Base-by-base conservation (phyloP, 1,140 invertebrate species). In the Drosophila insularis region DNA sequence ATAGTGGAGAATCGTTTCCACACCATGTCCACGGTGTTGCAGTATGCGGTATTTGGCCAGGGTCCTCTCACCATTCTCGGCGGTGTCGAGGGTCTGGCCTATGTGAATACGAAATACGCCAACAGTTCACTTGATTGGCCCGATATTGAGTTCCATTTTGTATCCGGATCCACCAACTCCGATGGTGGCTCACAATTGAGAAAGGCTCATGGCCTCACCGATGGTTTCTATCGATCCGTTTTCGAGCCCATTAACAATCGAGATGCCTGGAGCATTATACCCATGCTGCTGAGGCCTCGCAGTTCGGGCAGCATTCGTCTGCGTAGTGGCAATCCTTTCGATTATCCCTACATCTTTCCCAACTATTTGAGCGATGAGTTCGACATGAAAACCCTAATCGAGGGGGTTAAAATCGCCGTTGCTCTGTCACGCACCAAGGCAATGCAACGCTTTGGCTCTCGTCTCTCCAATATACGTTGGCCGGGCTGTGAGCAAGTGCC, bases 341-440 rank as follows among this genome's bases (percentile, higher is more conserved):
- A 98, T 73, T 96, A 98, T 90, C 98, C 98, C 0, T 93, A 97
- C 13, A 98, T 99, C 59, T 96, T 98, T 89, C 97, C 98, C 0
- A 98, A 98, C 89, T 98, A 98, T 80, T 95, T 98, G 74, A 93
- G 94, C 5, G 95, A 98, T 61, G 95, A 95, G 1, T 93, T 94
- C 14, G 97, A 98, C 80, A 93, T 97, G 73, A 95, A 95, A 31
- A 95, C 95, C 0, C 91, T 98, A 35, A 93, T 98, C 3, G 97
- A 98, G 92, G 97, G 97, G 0, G 96, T 96, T 0, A 97, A 97
- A 91, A 95, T 97, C 21, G 95, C 93, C 0, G 92, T 97, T 0
- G 95, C 95, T 0, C 86, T 97, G 7, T 96, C 96, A 13, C 94
- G 94, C 69, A 97, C 96, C 0, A 93, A 94, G 56, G 94, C 95